Conservation (phyloP, 2,888 invertebrate genomes). For the Maniola hyperantus region DNA sequence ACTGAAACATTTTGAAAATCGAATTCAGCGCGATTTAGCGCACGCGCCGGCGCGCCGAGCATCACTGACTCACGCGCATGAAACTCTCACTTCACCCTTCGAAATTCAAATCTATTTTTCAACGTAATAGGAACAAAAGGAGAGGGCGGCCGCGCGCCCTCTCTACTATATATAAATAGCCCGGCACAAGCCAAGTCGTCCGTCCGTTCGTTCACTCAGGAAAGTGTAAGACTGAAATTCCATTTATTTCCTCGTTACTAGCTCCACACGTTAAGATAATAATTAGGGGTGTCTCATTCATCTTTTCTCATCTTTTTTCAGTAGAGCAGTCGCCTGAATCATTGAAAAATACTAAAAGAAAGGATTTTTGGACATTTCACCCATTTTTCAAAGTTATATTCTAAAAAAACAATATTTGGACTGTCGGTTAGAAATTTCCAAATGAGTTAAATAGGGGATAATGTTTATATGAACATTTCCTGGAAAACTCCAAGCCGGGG, state of each 20-base stretch:
- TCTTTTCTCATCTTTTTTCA: not conserved
- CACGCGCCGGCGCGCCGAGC: conserved; percentile 71
- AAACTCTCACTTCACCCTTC: conserved; percentile 61
- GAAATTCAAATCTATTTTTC: conserved; percentile 76
- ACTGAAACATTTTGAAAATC: conserved; percentile 33
- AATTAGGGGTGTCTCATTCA: conserved; percentile 20
- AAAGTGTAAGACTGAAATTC: conserved; percentile 57
- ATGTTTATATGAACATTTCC: too few species aligned
- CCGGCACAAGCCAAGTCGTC: conserved; percentile 63
- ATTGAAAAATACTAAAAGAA: too few species aligned
- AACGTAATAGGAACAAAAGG: conserved; percentile 79
- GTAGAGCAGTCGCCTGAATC: too few species aligned
- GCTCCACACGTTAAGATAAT: conserved; percentile 50
- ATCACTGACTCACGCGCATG: conserved; percentile 77
- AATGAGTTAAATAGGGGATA: too few species aligned
- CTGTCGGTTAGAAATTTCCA: too few species aligned
- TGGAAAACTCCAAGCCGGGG: too few species aligned
- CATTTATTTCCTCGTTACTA: conserved; percentile 56
- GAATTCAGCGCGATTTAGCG: conserved; percentile 49
- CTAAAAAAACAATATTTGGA: too few species aligned
- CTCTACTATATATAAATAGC: conserved; percentile 67
- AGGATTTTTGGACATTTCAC: too few species aligned
- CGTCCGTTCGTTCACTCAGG: conserved; percentile 76
- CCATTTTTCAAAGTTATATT: too few species aligned
- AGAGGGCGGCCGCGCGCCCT: conserved; percentile 78